phyloP scores from a whole-genome alignment of 2,113 vertebrate species.

The Scopus umbretta region DNA sequence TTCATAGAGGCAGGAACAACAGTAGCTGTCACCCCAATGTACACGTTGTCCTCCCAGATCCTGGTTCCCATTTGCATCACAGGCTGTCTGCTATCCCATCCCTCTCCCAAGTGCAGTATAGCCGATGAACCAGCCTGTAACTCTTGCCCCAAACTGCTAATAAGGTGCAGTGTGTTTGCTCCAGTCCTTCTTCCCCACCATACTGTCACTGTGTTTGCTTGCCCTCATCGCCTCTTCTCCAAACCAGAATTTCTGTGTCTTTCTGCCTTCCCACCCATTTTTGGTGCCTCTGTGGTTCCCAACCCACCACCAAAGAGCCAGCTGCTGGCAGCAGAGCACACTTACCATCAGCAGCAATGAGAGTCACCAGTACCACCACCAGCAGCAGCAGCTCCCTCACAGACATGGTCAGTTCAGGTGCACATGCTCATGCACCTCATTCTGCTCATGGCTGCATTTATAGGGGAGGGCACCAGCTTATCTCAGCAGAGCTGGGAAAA shows the following conservation, averaged over 20 bases:
- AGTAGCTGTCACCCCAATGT: background rate
- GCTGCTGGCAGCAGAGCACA: background rate
- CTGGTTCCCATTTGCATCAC: background rate
- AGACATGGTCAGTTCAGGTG: background rate
- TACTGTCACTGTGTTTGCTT: background rate
- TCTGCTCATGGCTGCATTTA: background rate
- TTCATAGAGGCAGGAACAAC: background rate
- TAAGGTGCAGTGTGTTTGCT: accelerated
- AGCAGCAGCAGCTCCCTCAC: background rate
- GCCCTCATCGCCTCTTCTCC: background rate
- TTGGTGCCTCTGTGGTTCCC: background rate
- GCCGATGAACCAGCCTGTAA: background rate
- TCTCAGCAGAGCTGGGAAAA: conserved; percentile 15
- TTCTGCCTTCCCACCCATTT: background rate
- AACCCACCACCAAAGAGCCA: accelerated
- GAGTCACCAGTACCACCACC: background rate
- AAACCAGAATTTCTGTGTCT: background rate
- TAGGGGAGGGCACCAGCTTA: background rate
- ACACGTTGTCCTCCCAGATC: background rate
- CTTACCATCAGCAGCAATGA: background rate
- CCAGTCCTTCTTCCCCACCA: background rate
- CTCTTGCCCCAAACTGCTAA: background rate
- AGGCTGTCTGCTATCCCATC: background rate
- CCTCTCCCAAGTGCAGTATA: background rate
- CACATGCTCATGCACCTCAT: accelerated